A percentile compares a stretch with the other conserved stretches of the same genome.
These are phyloP conservation scores for Todus mexicanus DNA, from an alignment of 2,797 vertebrate species.

Conservation along the genomic window DNA sequence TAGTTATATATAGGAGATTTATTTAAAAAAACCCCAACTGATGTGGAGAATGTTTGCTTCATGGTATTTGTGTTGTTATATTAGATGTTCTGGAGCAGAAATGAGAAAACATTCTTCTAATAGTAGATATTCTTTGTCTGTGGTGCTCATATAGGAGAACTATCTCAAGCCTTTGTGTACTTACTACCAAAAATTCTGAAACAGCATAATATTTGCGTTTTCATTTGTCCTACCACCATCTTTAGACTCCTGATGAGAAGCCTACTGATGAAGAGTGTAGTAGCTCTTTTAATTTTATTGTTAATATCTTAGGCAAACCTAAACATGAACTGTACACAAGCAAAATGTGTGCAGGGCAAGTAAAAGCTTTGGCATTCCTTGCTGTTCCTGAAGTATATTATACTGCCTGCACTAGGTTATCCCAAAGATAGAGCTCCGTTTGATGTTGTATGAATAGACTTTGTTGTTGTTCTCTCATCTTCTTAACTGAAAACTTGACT, in stretches of 20 bases:
- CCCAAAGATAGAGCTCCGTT: not conserved
- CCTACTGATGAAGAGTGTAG: not conserved
- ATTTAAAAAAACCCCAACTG: not conserved
- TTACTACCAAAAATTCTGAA: not conserved
- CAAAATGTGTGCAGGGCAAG: not conserved
- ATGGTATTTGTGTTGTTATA: not conserved
- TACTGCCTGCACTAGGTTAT: not conserved
- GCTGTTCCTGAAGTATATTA: not conserved
- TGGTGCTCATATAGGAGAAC: not conserved
- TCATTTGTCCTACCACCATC: not conserved
- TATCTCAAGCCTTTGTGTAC: not conserved
- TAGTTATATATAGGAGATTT: not conserved
- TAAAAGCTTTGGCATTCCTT: not conserved
- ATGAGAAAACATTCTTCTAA: not conserved
- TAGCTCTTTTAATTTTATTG: not conserved
- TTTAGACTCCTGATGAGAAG: not conserved
- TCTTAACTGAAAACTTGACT: slow-evolving; percentile 15
- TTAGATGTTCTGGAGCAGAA: not conserved
- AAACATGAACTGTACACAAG: not conserved
- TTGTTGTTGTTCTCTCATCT: slow-evolving; percentile 6
- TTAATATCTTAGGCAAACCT: not conserved
- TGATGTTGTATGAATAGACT: slow-evolving; percentile 7
- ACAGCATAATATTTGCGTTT: not conserved
- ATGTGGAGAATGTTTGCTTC: not conserved
- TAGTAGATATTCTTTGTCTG: not conserved